Base-by-base conservation (phyloP, 2,888 invertebrate species). In the Ormyrus rosae region DNA sequence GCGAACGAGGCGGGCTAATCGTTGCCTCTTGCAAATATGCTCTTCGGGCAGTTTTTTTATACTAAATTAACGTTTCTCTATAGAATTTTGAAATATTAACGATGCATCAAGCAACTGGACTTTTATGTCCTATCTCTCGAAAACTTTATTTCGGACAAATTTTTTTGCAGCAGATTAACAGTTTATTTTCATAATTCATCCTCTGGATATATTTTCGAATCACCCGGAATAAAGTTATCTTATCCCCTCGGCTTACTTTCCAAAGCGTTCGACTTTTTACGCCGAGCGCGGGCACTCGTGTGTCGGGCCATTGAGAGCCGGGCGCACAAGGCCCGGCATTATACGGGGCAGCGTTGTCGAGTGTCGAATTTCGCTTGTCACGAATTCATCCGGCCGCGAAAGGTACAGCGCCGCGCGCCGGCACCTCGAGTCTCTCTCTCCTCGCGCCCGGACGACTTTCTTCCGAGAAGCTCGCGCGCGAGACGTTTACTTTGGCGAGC, bases 401-500 rank as follows among this genome's bases (percentile, higher is more conserved):
- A 34, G 34, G 34, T 34, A 34, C 34, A 4, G 34, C 34, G 51
- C 19, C 4, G 55, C 58, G 69, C 11, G 46, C 48, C 75, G 58
- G 75, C 60, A 63, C 34, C 7, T 61, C 63, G 34, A 70, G 19
- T 64, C 63, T 34, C 60, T 34, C 55, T 19, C 19, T 19, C 11
- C 11, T 11, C 19, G 34, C 60, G 5, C 11, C 50, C 53, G 69
- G 75, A 55, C 76, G 76, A n/a, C 70, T 60, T 51, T 46, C 55
- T 78, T 78, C 77, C 65, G 48, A 78, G 77, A 78, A 78, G 63
- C 8, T 8, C n/a, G 19, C 73, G 76, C 72, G 67, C 48, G 67
- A 65, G 68, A 74, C 74, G 84, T 85, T 85, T 85, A 85, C 84
- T 84, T 84, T 85, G 85, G 84, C 85, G 83, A 81, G 83, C 51